These are phyloP conservation scores for Paraplagusia blochii DNA, from an alignment of 2,113 vertebrate genomes.

Conservation along the genomic window DNA sequence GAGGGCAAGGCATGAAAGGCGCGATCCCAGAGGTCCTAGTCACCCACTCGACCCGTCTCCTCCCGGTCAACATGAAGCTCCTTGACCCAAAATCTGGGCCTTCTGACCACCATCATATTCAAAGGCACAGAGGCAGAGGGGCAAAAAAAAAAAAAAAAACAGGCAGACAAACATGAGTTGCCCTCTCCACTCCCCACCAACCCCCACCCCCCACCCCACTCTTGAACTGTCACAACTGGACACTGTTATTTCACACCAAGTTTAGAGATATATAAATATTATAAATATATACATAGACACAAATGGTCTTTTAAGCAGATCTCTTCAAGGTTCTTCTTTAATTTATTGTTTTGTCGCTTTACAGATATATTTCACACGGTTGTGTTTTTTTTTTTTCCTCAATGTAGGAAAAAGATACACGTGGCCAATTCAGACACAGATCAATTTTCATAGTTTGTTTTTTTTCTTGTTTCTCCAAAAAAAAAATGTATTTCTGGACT, in stretches of 20 bases:
- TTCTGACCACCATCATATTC: conserved; percentile 18
- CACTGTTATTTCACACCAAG: conserved; percentile 68
- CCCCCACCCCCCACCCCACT: not conserved
- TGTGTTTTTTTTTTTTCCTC: conserved; percentile 37
- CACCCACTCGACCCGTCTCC: conserved; percentile 16
- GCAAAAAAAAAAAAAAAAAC: too few relatives aligned
- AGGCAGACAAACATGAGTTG: conserved; percentile 45
- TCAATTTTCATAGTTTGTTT: conserved; percentile 63
- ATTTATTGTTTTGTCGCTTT: conserved; percentile 79
- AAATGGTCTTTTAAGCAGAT: conserved; percentile 75
- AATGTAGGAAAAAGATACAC: conserved; percentile 37
- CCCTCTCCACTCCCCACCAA: not conserved
- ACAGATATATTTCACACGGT: conserved; percentile 45
- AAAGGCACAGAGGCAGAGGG: conserved; percentile 29
- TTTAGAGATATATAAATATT: conserved; percentile 74
- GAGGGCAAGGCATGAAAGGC: conserved; percentile 85
- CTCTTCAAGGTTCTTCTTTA: conserved; percentile 73
- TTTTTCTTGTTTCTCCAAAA: conserved; percentile 36
- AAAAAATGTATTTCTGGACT: conserved; percentile 44
- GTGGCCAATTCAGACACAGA: conserved; percentile 40
- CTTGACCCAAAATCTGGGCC: conserved; percentile 43
- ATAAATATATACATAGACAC: conserved; percentile 73
- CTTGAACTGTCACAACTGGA: conserved; percentile 64
- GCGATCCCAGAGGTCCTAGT: conserved; percentile 59
- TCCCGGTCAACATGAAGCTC: conserved; percentile 38